phyloP scores from a whole-genome alignment of 2,113 vertebrate genomes.

The Chaetodon auriga region DNA sequence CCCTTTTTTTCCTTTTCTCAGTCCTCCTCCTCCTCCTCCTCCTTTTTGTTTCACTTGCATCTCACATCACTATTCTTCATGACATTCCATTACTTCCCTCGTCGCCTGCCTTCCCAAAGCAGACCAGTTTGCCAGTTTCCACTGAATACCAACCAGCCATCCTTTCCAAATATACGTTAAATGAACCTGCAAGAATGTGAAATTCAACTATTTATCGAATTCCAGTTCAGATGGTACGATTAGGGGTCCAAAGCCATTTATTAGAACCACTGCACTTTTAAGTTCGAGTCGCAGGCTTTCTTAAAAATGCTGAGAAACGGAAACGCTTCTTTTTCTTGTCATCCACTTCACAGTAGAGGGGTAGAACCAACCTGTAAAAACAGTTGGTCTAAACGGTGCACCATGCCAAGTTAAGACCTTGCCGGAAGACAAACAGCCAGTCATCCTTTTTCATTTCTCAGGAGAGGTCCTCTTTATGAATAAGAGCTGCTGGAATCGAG shows the following conservation, averaged over 20 bases:
- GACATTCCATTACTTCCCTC: conserved; percentile 9
- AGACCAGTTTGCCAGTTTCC: conserved; percentile 53
- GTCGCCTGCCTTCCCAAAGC: conserved; percentile 12
- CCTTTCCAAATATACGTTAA: conserved; percentile 61
- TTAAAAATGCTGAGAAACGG: conserved; percentile 45
- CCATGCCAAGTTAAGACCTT: conserved; percentile 48
- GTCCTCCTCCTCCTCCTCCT: conserved; percentile 22
- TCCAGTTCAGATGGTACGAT: conserved; percentile 49
- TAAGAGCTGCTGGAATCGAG: conserved; percentile 46
- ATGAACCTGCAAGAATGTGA: conserved; percentile 66
- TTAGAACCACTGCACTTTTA: conserved; percentile 37
- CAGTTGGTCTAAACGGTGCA: conserved; percentile 50
- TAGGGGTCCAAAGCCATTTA: conserved; percentile 42
- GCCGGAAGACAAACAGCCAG: conserved; percentile 59
- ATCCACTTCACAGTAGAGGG: conserved; percentile 24
- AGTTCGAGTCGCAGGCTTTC: conserved; percentile 28
- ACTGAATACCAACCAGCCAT: conserved; percentile 44
- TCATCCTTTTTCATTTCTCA: conserved; percentile 52
- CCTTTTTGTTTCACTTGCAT: conserved; percentile 22
- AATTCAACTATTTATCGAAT: conserved; percentile 71
- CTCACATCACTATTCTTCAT: conserved; percentile 15
- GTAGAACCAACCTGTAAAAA: conserved; percentile 65
- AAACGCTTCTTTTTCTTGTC: conserved; percentile 25
- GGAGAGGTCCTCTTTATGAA: conserved; percentile 32
- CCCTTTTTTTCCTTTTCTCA: not conserved